Conservation (phyloP, 1,140 invertebrate genomes). For the Venustaconcha ellipsiformis region DNA sequence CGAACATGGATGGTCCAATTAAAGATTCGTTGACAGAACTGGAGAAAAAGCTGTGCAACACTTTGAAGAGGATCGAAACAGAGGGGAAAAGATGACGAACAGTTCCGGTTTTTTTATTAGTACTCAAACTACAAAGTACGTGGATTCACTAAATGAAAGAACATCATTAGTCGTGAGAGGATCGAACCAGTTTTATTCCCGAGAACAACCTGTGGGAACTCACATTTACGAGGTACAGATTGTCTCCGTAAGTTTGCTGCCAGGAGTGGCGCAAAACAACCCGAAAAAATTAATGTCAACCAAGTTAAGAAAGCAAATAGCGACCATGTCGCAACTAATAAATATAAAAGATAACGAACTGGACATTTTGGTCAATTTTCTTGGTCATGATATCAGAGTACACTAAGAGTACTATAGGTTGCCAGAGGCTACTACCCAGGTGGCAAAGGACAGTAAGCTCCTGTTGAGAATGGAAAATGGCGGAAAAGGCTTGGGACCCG, state of each 20-base stretch:
- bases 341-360: constrained; percentile 40
- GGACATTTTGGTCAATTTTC: constrained; percentile 31
- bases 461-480: too few relatives aligned
- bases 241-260: background rate
- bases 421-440: constrained; percentile 32
- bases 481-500: too few relatives aligned
- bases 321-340: constrained; percentile 29
- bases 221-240: constrained; percentile 14
- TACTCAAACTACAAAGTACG: background rate
- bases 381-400: constrained; percentile 30
- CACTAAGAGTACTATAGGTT: constrained; percentile 40
- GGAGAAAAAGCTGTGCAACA: constrained; percentile 9
- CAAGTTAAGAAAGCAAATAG: constrained; percentile 49
- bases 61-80: constrained; percentile 14
- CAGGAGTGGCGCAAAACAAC: constrained; percentile 16
- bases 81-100: constrained; percentile 26
- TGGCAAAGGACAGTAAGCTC: too few relatives aligned
- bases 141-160: constrained; percentile 14
- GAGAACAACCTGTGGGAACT: background rate
- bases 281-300: constrained; percentile 50
- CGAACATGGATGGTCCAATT: background rate
- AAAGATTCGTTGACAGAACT: constrained; percentile 5
- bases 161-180: constrained; percentile 4
- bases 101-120: constrained; percentile 19
- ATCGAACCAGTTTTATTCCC: constrained; percentile 31